Conservation (phyloP, 2,113 vertebrate species). For the Siniperca chuatsi region DNA sequence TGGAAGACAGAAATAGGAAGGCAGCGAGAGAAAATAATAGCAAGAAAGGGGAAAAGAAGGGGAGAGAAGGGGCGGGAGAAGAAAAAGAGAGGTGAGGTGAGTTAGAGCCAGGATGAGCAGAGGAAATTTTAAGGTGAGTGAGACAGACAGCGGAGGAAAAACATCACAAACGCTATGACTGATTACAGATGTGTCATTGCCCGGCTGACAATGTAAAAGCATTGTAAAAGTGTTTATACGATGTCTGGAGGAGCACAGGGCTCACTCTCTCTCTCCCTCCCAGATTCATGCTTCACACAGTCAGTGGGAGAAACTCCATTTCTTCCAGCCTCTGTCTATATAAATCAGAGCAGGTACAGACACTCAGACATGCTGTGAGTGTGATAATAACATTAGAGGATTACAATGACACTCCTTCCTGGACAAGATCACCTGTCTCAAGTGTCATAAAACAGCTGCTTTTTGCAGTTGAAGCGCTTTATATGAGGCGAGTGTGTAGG, state of each 20-base stretch:
- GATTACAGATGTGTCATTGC: conserved; percentile 76
- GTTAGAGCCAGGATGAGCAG: conserved; percentile 33
- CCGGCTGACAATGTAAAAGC: conserved; percentile 77
- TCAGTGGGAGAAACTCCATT: conserved; percentile 55
- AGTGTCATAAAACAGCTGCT: conserved; percentile 73
- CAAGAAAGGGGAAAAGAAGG: conserved; percentile 33
- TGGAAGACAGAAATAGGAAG: conserved; percentile 50
- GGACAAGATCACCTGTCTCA: conserved; percentile 79
- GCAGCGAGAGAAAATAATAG: conserved; percentile 40
- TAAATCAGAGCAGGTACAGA: conserved; percentile 80
- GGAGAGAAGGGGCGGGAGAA: conserved; percentile 29
- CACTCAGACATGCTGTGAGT: conserved; percentile 76
- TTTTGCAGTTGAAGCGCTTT: conserved; percentile 63
- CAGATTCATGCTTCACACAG: conserved; percentile 52
- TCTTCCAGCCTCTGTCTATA: conserved; percentile 52
- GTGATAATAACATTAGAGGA: conserved; percentile 83
- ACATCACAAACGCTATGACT: conserved; percentile 72
- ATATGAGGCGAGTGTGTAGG: conserved; percentile 43
- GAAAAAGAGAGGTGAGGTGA: conserved; percentile 40
- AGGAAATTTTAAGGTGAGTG: conserved; percentile 54
- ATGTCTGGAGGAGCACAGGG: conserved; percentile 70
- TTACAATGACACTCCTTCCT: conserved; percentile 78
- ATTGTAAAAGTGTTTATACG: conserved; percentile 80
- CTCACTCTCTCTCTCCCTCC: conserved; percentile 17
- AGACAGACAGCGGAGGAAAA: conserved; percentile 66